Evolutionary conservation across 2,888 invertebrate species (phyloP).

Genomic region (Drosophila niveifrons): DNA sequence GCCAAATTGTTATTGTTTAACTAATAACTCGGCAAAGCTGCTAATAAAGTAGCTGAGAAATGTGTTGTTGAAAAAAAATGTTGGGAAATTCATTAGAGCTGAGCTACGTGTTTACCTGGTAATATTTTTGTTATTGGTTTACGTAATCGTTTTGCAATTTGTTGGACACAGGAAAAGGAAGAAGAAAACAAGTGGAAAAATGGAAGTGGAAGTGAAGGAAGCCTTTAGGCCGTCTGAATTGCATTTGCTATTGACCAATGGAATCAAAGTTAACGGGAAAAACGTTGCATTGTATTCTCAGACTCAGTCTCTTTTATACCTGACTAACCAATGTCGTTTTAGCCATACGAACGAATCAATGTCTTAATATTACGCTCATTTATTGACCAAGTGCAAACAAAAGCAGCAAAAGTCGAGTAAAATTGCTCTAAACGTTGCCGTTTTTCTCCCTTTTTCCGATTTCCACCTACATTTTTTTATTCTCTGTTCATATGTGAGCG

Average conservation of each 20-base stretch:
- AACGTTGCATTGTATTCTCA: conserved; percentile 45
- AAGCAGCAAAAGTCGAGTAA: conserved; percentile 65
- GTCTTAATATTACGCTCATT: conserved; percentile 76
- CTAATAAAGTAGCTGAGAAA: too few species aligned
- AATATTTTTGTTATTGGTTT: conserved; percentile 11
- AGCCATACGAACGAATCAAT: conserved; percentile 69
- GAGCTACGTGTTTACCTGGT: not conserved
- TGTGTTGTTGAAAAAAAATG: not conserved
- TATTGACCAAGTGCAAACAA: conserved; percentile 76
- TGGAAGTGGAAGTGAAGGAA: not conserved
- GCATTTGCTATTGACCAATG: conserved; percentile 43
- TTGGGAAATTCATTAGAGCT: not conserved
- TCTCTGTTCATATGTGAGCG: not conserved
- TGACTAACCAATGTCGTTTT: conserved; percentile 56
- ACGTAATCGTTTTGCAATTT: conserved; percentile 18
- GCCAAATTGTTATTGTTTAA: too few species aligned
- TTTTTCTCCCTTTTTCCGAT: not conserved
- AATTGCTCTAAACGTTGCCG: conserved; percentile 71
- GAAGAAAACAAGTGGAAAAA: not conserved
- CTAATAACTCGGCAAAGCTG: too few species aligned
- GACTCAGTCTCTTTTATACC: conserved; percentile 22
- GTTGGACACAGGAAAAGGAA: conserved; percentile 7
- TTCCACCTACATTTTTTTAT: not conserved
- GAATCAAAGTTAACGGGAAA: conserved; percentile 49
- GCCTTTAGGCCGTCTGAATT: conserved; percentile 25